These are phyloP conservation scores for Arctopsyche grandis DNA, from an alignment of 1,140 invertebrate species.

Conservation along the genomic window DNA sequence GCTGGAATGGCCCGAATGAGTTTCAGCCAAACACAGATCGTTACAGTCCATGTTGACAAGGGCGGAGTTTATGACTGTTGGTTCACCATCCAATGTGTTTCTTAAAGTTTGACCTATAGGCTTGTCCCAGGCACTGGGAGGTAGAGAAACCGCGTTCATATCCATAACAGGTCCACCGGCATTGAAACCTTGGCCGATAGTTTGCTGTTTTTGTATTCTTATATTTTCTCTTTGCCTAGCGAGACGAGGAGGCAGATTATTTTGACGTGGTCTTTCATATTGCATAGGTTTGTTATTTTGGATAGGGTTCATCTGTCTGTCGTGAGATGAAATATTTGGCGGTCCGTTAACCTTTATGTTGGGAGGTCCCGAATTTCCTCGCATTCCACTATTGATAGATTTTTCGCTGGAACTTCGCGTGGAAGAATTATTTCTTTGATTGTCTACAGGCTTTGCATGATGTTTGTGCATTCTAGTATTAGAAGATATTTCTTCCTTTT, in stretches of 20 bases:
- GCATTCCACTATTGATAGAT: slow-evolving; percentile 55
- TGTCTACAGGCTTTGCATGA: slow-evolving; percentile 63
- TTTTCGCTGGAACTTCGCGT: slow-evolving; percentile 64
- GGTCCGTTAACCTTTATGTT: slow-evolving; percentile 66
- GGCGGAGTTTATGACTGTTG: slow-evolving; percentile 52
- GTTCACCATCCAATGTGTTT: slow-evolving; percentile 60
- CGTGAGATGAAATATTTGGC: slow-evolving; percentile 65
- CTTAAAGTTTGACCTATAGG: slow-evolving; percentile 76
- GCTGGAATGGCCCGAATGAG: slow-evolving; percentile 64
- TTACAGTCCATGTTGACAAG: slow-evolving; percentile 62
- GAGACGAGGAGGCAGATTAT: slow-evolving; percentile 81
- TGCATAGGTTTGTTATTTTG: slow-evolving; percentile 57
- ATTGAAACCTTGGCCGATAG: slow-evolving; percentile 44
- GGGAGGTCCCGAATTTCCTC: slow-evolving; percentile 60
- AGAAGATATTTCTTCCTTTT: slow-evolving; percentile 65
- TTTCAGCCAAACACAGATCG: slow-evolving; percentile 58
- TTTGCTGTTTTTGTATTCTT: slow-evolving; percentile 50
- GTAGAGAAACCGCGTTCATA: slow-evolving; percentile 70
- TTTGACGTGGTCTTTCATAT: slow-evolving; percentile 69
- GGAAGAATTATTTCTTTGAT: slow-evolving; percentile 62
- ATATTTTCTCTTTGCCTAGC: slow-evolving; percentile 75
- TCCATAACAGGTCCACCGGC: slow-evolving; percentile 63
- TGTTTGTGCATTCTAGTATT: slow-evolving; percentile 52
- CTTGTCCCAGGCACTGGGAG: slow-evolving; percentile 87
- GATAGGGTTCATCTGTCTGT: slow-evolving; percentile 60